Evolutionary conservation across 1,140 invertebrate species (phyloP).

Genomic region (Polyergus mexicanus): DNA sequence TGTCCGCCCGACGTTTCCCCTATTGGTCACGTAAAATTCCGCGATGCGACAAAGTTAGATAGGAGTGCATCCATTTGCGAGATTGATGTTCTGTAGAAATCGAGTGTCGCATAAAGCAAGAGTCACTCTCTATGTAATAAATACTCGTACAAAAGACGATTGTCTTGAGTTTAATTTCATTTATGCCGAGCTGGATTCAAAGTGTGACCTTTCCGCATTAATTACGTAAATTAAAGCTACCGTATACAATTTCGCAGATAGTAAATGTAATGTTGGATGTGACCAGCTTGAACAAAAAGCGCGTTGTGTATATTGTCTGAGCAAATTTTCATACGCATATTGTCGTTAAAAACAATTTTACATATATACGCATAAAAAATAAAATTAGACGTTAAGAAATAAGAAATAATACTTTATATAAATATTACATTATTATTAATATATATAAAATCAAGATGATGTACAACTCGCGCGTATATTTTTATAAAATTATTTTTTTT

Average conservation of each 20-base stretch:
- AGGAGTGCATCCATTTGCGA: slow-evolving; percentile 20
- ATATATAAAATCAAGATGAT: not conserved
- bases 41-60: slow-evolving; percentile 4
- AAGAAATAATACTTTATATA: not conserved
- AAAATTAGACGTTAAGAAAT: not conserved
- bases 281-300: not conserved
- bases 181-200: not conserved
- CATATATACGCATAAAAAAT: not conserved
- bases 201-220: slow-evolving; percentile 4
- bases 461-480: not conserved
- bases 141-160: not conserved
- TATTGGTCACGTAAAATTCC: slow-evolving; percentile 42
- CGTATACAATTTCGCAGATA: not conserved
- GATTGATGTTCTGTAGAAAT: slow-evolving; percentile 37
- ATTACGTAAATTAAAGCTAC: slow-evolving; percentile 48
- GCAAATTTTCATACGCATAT: slow-evolving; percentile 18
- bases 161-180: slow-evolving; percentile 17
- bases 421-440: not conserved
- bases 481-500: not conserved
- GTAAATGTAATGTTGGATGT: not conserved
- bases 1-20: slow-evolving; percentile 35
- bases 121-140: slow-evolving; percentile 8
- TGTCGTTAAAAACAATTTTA: slow-evolving; percentile 22
- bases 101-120: not conserved
- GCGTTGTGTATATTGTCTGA: too few relatives aligned